These are phyloP conservation scores for Eufriesea mexicana DNA, from an alignment of 1,140 invertebrate genomes.

Conservation along the genomic window DNA sequence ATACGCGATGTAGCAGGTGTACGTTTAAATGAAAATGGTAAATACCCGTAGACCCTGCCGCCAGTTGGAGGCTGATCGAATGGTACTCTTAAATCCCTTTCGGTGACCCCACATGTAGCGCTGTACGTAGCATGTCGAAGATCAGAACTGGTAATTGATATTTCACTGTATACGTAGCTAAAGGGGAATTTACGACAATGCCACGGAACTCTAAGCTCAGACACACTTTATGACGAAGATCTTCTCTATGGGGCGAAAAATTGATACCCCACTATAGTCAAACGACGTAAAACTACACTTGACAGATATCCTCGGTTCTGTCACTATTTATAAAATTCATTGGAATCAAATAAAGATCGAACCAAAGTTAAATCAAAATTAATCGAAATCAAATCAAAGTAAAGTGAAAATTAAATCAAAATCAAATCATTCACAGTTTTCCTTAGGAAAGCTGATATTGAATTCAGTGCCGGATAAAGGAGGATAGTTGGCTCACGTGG, in stretches of 20 bases:
- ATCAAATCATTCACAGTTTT: too few relatives aligned
- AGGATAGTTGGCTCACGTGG: neutral
- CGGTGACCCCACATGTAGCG: conserved; percentile 10
- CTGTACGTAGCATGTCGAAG: conserved; percentile 44
- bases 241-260: neutral
- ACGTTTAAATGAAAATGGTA: conserved; percentile 50
- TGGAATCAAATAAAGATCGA: too few relatives aligned
- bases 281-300: neutral
- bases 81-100: conserved; percentile 53
- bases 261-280: neutral
- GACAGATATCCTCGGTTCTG: too few relatives aligned
- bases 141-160: conserved; percentile 48
- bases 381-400: too few relatives aligned
- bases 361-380: too few relatives aligned
- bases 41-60: conserved; percentile 34
- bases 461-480: too few relatives aligned
- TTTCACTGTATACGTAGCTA: neutral
- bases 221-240: neutral
- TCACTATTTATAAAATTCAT: too few relatives aligned
- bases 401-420: too few relatives aligned
- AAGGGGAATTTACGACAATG: conserved; percentile 22
- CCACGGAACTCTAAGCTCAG: conserved; percentile 4
- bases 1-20: conserved; percentile 54
- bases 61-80: conserved; percentile 17
- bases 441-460: too few relatives aligned